A percentile compares a stretch with the other conserved stretches of the same genome.
Conservation (phyloP, 2,113 vertebrate species). For the Tympanuchus pallidicinctus region DNA sequence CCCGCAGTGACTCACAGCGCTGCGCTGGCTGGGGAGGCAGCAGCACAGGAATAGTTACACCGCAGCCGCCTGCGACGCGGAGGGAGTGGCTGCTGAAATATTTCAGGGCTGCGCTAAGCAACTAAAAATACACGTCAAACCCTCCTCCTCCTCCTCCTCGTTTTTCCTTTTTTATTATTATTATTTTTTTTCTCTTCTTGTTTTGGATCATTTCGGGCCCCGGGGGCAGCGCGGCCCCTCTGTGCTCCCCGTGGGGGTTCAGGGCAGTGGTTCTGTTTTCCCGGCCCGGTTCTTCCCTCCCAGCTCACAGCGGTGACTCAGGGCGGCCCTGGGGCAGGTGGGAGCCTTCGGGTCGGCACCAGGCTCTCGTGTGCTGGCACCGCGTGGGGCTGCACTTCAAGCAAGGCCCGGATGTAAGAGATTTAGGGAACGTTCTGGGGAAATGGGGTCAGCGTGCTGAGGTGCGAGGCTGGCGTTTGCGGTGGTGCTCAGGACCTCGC, state of each 20-base stretch:
- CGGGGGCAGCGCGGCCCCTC: not conserved
- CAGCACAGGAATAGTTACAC: slow-evolving; percentile 70
- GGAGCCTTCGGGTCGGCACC: not conserved
- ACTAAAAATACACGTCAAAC: slow-evolving; percentile 77
- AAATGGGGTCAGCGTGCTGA: too few species aligned
- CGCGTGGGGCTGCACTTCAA: not conserved
- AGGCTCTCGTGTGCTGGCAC: too few species aligned
- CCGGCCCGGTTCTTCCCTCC: too few species aligned
- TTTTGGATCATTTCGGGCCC: not conserved
- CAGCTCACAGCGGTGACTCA: too few species aligned
- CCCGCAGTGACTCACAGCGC: slow-evolving; percentile 69
- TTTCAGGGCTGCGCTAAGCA: slow-evolving; percentile 74
- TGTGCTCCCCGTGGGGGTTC: not conserved
- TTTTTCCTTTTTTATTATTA: slow-evolving; percentile 7
- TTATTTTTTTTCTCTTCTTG: not conserved
- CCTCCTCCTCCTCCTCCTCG: slow-evolving; percentile 33
- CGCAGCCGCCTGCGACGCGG: slow-evolving; percentile 29
- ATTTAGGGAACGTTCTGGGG: not conserved
- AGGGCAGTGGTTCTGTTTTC: too few species aligned
- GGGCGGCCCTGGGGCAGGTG: too few species aligned
- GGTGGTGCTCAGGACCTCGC: too few species aligned
- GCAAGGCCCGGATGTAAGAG: not conserved
- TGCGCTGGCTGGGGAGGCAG: slow-evolving; percentile 37
- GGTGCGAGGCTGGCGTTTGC: too few species aligned
- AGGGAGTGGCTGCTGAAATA: slow-evolving; percentile 78